Conservation (phyloP, 2,797 vertebrate genomes). For the Luscinia megarhynchos region DNA sequence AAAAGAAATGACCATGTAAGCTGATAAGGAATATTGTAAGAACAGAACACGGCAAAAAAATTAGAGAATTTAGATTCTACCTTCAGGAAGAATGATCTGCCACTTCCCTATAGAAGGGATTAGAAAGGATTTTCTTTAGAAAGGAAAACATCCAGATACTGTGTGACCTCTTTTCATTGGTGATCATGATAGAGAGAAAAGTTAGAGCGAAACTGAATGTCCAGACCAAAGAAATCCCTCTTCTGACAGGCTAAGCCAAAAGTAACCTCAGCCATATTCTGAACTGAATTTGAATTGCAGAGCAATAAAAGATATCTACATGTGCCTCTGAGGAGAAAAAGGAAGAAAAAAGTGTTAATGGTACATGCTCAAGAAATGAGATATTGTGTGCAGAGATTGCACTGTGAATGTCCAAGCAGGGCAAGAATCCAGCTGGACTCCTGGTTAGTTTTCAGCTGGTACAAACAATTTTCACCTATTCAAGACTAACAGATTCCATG, state of each 20-base stretch:
- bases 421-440: background rate
- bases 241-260: background rate
- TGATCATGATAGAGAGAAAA: background rate
- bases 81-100: background rate
- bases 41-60: background rate
- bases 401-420: background rate
- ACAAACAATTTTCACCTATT: background rate
- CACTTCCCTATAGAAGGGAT: background rate
- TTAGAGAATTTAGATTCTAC: background rate
- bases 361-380: background rate
- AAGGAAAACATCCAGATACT: background rate
- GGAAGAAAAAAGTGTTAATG: background rate
- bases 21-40: background rate
- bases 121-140: background rate
- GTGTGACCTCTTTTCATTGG: background rate
- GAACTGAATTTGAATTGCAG: background rate
- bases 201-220: background rate
- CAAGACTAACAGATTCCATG: background rate
- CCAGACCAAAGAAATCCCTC: background rate
- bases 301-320: background rate
- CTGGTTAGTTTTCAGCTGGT: background rate
- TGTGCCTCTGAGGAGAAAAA: background rate
- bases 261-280: background rate
- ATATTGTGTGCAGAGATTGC: background rate
- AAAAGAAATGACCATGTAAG: background rate